Evolutionary conservation across 2,888 invertebrate genomes (phyloP).

Genomic region (Cephus sareptanus): DNA sequence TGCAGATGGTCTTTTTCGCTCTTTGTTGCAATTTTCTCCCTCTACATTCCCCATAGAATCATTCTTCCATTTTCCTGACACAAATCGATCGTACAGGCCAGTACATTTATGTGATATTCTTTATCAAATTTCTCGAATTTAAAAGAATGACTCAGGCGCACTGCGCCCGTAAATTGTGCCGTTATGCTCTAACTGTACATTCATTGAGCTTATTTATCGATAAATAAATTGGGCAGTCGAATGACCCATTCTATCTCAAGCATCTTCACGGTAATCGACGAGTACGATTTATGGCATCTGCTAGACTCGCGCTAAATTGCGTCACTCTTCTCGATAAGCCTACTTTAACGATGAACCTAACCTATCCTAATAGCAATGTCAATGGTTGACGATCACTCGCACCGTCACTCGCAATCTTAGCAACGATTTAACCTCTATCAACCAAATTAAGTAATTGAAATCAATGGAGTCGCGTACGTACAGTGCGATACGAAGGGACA

Average conservation of each 20-base stretch:
- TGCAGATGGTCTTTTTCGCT: not conserved
- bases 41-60: not conserved
- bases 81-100: not conserved
- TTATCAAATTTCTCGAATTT: not conserved
- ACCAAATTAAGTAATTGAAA: not conserved
- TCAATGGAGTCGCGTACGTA: not conserved
- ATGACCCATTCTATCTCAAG: not conserved
- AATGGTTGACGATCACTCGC: not conserved
- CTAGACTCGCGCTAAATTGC: not conserved
- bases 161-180: not conserved
- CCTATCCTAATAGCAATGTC: not conserved
- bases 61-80: not conserved
- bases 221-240: not conserved
- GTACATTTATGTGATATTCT: not conserved
- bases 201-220: not conserved
- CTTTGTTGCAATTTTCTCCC: not conserved
- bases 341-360: not conserved
- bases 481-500: not conserved
- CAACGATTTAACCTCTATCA: not conserved
- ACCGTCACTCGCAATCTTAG: not conserved
- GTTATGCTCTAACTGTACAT: not conserved
- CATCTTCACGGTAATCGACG: not conserved
- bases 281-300: not conserved
- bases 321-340: not conserved
- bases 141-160: not conserved